Evolutionary conservation across 2,888 invertebrate genomes (phyloP), one percentile per base, ranked within the genome.

Genomic region (Drosophila greeni): DNA sequence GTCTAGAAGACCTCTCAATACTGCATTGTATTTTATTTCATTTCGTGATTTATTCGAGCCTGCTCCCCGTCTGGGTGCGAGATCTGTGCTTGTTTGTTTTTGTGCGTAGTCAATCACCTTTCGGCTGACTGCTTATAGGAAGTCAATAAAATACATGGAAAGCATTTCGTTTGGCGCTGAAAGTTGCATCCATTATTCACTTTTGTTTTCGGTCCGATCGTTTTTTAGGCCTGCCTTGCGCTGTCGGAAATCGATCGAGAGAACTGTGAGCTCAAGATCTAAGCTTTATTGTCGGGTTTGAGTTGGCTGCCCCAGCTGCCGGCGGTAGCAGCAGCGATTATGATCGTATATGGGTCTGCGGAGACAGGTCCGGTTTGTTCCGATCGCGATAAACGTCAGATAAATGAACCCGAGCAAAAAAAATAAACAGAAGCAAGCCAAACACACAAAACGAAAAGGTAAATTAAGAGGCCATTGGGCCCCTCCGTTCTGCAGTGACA

Each of bases 301-400:
- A 64, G 68, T 59, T 70, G 58, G 67, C 68, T 64, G 66, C 70
- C 75, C 37, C 40, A 36, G 45, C 18, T 47, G 66, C 18, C 69
- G 70, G 82, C 73, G 60, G 71, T 70, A 76, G 83, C 75, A 68
- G 72, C 75, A 70, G 71, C 81, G 80, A 74, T 79, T 79, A 77
- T 70, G 68, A 66, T 70, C 83, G 61, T 83, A 83, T 79, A 79
- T 79, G 79, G 62, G 81, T 72, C 75, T 81, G 66, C 57, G 70
- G 73, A 70, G 81, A 75, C 75, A 77, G 61, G 75, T 79, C 79
- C 83, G 83, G 79, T 83, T 74, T 81, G 68, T 75, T 83, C 73
- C 77, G 66, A 74, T 72, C 75, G 81, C 60, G 78, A 82, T 82
- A 80, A 82, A 80, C 82, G 79, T 70, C 66, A 77, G 75, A 70